Percentiles rank a stretch among this genome's conserved stretches.
phyloP scores from a whole-genome alignment of 1,140 invertebrate genomes.

The Heterodera schachtii region DNA sequence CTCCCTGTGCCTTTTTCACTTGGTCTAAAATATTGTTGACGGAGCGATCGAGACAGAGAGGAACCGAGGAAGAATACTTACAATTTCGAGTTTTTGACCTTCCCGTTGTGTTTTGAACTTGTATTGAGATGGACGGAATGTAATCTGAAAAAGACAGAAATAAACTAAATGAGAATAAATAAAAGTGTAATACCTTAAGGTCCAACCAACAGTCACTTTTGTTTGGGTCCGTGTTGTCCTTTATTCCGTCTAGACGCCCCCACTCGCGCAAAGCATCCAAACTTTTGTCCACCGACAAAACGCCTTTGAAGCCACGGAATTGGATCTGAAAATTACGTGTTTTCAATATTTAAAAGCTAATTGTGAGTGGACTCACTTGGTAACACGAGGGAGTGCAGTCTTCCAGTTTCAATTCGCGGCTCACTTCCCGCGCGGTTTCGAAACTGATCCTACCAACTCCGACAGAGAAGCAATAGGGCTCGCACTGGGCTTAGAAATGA shows the following conservation, averaged over 20 bases:
- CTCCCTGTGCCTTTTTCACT: no score
- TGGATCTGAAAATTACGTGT: constrained; percentile 27
- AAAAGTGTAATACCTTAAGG: constrained; percentile 5
- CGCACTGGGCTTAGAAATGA: no score
- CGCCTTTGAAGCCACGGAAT: constrained; percentile 17
- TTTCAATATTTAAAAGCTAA: constrained; percentile 2
- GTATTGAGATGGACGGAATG: constrained; percentile 48
- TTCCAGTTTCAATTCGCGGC: constrained; percentile 4
- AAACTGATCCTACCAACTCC: constrained; percentile 51
- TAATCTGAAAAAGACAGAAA: constrained; percentile 10
- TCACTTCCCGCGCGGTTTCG: constrained; percentile 30
- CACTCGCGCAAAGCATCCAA: no score
- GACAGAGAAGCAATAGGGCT: constrained; percentile 56
- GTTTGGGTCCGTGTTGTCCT: constrained; percentile 25
- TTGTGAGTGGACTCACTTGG: constrained; percentile 28
- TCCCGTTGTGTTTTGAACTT: no score
- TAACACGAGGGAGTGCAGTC: constrained; percentile 49
- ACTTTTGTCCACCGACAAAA: no score
- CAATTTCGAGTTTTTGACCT: no score
- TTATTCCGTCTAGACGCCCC: constrained; percentile 18
- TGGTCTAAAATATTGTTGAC: no score
- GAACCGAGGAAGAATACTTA: no score
- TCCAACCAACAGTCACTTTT: constrained; percentile 42
- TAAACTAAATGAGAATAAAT: not conserved
- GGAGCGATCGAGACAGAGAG: no score